Conservation (phyloP, 1,140 invertebrate species). For the Lerema accius region DNA sequence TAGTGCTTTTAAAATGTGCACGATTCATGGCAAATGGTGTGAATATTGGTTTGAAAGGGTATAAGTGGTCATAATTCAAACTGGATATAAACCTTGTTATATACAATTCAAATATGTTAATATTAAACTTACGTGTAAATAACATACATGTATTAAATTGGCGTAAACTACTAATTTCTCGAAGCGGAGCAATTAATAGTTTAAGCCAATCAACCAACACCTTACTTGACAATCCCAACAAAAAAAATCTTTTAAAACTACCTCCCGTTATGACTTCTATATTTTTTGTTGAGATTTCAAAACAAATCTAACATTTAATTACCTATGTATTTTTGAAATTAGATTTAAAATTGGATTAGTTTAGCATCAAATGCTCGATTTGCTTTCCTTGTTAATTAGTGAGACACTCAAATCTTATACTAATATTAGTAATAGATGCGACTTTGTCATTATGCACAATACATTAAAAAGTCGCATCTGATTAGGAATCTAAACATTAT, state of each 20-base stretch:
- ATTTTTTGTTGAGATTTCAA: constrained; percentile 32
- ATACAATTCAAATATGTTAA: constrained; percentile 38
- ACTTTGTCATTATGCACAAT: constrained; percentile 29
- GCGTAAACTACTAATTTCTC: constrained; percentile 16
- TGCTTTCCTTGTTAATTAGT: constrained; percentile 42
- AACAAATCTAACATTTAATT: constrained; percentile 31
- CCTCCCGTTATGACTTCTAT: no score
- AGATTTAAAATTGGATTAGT: background rate
- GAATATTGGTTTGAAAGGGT: constrained; percentile 31
- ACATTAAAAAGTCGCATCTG: constrained; percentile 38
- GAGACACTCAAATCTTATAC: constrained; percentile 55
- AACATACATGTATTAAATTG: constrained; percentile 41
- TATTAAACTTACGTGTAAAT: constrained; percentile 43
- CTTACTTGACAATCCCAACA: constrained; percentile 43
- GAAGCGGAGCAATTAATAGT: constrained; percentile 6
- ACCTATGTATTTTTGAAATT: no score
- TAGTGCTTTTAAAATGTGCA: constrained; percentile 14
- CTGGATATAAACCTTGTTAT: constrained; percentile 33
- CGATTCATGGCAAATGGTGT: constrained; percentile 10
- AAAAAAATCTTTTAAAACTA: no score
- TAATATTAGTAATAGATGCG: constrained; percentile 46
- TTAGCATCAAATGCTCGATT: constrained; percentile 12
- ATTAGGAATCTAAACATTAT: constrained; percentile 36
- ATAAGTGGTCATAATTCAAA: constrained; percentile 13
- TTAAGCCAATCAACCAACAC: constrained; percentile 39